Base-by-base conservation (phyloP, 1,140 invertebrate species). In the Bicyclus anynana region DNA sequence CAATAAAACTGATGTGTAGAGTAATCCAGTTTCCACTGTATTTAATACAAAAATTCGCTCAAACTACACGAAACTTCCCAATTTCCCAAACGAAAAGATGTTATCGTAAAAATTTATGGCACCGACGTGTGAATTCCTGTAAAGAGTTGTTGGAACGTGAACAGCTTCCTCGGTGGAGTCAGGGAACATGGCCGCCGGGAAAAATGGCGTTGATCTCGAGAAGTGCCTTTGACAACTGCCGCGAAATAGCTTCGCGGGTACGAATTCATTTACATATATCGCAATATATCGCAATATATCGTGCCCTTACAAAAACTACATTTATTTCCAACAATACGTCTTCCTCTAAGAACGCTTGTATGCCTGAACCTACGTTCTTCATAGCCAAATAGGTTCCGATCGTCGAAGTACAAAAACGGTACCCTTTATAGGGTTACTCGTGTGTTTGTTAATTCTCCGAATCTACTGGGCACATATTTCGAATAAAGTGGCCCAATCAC, bases 151-250 rank as follows among this genome's bases (percentile, higher is more conserved):
- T 46, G 42, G 26, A 52, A 27, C 48, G 49, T 58, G 56, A 58
- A 58, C 52, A 40, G 38, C 40, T 26, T 35, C 14, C 49, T 53
- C 35, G 23, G 17, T 27, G 29, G 48, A 35, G 27, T 33, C 20
- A 20, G 20, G 44, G 51, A 44, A 58, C 56, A 58, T 58, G 49
- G 56, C 56, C 35, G 56, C 37, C 49, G 52, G 46, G 46, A 48
- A 40, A 40, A 20, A 57, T 58, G 56, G 40, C 56, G 56, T 52
- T 58, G 56, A 58, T 49, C 48, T 38, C 56, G 56, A 46, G 26
- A 27, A 58, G 56, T 46, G 56, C 50, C 52, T 55, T n/a, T n/a
- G n/a, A n/a, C n/a, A n/a, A n/a, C n/a, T 55, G 27, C 53, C 44
- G 48, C 40, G 49, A 23, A 44, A 52, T 46, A 58, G 56, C 38